Evolutionary conservation across 2,888 invertebrate species (phyloP).

Genomic region (Drosophila monieri): DNA sequence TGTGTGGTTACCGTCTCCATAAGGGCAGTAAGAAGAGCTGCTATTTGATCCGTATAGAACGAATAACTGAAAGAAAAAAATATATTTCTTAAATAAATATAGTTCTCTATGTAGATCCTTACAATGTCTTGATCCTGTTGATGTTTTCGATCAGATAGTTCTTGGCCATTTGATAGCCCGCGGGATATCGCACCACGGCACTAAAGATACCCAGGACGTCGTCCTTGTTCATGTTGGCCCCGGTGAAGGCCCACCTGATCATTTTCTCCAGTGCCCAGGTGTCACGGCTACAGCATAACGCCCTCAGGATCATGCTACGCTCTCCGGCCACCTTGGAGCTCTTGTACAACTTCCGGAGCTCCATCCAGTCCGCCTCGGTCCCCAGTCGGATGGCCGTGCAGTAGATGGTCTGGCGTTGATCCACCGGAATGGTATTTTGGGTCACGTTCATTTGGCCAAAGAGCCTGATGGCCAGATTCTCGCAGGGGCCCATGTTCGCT

Average conservation of each 20-base stretch:
- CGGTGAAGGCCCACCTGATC: slow-evolving; percentile 84
- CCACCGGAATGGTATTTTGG: slow-evolving; percentile 80
- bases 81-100: not conserved
- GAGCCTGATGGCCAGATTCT: slow-evolving; percentile 1
- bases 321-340: slow-evolving; percentile 91
- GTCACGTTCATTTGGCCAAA: not conserved
- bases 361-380: slow-evolving; percentile 88
- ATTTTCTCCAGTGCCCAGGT: slow-evolving; percentile 89
- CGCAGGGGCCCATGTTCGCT: slow-evolving; percentile 3
- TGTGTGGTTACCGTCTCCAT: not conserved
- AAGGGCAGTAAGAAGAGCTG: not conserved
- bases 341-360: slow-evolving; percentile 89
- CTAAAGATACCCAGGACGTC: not conserved
- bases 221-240: slow-evolving; percentile 1
- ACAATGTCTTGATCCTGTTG: slow-evolving; percentile 10
- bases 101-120: not conserved
- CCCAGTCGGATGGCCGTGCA: slow-evolving; percentile 88
- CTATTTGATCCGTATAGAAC: not conserved
- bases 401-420: slow-evolving; percentile 86
- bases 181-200: slow-evolving; percentile 85
- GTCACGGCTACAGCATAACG: slow-evolving; percentile 87
- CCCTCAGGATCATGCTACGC: slow-evolving; percentile 89
- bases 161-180: slow-evolving; percentile 91
- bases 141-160: slow-evolving; percentile 89
- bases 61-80: not conserved